phyloP scores from a whole-genome alignment of 1,140 invertebrate genomes.

The Cydia fagiglandana region DNA sequence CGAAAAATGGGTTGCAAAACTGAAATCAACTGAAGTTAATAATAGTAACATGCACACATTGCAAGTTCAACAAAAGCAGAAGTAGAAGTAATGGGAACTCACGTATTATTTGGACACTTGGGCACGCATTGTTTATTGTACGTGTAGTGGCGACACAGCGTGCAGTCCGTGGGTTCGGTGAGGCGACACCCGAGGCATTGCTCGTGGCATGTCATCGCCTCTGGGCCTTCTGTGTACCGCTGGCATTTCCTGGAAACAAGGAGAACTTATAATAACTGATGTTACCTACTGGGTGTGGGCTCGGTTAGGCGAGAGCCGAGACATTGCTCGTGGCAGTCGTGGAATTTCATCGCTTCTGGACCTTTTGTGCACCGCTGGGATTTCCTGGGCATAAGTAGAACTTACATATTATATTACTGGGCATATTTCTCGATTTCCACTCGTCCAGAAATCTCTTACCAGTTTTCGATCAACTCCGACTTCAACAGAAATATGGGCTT shows the following conservation, averaged over 20 bases:
- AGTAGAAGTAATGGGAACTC: constrained; percentile 39
- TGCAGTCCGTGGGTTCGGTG: constrained; percentile 47
- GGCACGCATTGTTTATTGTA: constrained; percentile 81
- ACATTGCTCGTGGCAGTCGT: too few species aligned
- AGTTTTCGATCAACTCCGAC: too few species aligned
- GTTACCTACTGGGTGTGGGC: neutral
- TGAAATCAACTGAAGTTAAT: too few species aligned
- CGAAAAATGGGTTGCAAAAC: too few species aligned
- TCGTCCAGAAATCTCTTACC: too few species aligned
- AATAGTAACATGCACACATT: neutral
- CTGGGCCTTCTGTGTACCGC: constrained; percentile 56
- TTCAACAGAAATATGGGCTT: too few species aligned
- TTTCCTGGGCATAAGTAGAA: too few species aligned
- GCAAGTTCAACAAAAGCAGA: neutral
- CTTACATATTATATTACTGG: neutral
- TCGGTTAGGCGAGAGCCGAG: too few species aligned
- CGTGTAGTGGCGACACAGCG: constrained; percentile 62
- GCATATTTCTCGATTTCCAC: too few species aligned
- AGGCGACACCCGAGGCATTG: constrained; percentile 64
- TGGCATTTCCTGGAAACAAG: constrained; percentile 62
- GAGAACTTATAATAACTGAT: neutral
- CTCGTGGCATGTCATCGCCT: constrained; percentile 55
- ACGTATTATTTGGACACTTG: constrained; percentile 84
- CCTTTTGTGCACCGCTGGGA: too few species aligned
- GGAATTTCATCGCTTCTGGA: too few species aligned